Evolutionary conservation across 2,797 vertebrate species (phyloP).

Genomic region (Channallabes apus): DNA sequence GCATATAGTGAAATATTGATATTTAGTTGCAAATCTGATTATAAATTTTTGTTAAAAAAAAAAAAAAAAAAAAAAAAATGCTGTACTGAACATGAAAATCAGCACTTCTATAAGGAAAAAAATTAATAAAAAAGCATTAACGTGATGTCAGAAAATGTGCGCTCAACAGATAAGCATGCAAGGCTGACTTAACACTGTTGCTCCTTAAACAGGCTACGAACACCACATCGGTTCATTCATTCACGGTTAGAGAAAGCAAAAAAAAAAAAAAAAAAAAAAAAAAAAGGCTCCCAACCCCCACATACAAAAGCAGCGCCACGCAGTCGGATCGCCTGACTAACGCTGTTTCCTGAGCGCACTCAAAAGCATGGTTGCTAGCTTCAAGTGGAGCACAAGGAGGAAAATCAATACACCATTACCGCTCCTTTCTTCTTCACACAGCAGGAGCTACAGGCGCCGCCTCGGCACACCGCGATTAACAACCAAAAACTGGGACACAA

Average conservation of each 20-base stretch:
- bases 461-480: constrained; percentile 8
- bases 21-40: too few relatives aligned
- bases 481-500: not conserved
- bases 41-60: too few relatives aligned
- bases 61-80: too few relatives aligned
- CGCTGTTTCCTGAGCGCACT: not conserved
- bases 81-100: not conserved
- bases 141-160: not conserved
- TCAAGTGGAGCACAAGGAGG: constrained; percentile 18
- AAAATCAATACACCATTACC: constrained; percentile 22
- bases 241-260: not conserved
- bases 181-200: not conserved
- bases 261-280: too few relatives aligned
- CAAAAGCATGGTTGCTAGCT: constrained; percentile 5
- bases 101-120: not conserved
- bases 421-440: constrained; percentile 26
- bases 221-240: not conserved
- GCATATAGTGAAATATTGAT: too few relatives aligned
- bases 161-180: not conserved
- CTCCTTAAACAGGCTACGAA: not conserved
- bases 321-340: not conserved
- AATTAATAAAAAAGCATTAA: not conserved
- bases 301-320: not conserved
- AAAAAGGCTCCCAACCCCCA: not conserved
- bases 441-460: not conserved